Base-by-base conservation (phyloP, 2,113 vertebrate genomes). In the Centrocercus urophasianus region DNA sequence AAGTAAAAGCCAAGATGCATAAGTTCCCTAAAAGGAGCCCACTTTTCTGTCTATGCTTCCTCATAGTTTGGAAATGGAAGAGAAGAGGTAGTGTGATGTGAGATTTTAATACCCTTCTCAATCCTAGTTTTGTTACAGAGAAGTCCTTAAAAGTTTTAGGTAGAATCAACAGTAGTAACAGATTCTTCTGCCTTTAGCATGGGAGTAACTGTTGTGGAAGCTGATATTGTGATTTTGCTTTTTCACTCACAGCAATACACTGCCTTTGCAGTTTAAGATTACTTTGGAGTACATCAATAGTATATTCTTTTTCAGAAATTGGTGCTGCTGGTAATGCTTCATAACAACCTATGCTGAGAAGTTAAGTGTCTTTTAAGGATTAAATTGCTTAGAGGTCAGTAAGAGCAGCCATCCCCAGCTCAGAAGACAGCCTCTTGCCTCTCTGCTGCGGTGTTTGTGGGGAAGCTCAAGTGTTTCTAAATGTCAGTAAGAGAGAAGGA, bases 201-300 rank as follows among this genome's bases (percentile, higher is more conserved):
- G 40, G 34, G 57, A 86, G 10, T 66, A 65, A 5, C 40, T 43
- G 59, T 25, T 59, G 28, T 74, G 42, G 14, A 76, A 61, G 42
- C 36, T 64, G 3, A 9, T 1, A 0, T 11, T 7, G 18, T 13
- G 47, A 48, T 22, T 12, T 4, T 27, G 27, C 20, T 32, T 56
- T 40, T 24, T 15, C 10, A 74, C 63, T 72, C 60, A 19, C 16
- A 18, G 3, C 1, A 56, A 25, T n/a, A 48, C 30, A 56, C 63
- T 28, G 32, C 48, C 27, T 59, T 83, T 70, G 45, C 75, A 77
- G 25, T 66, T 45, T 60, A 54, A 76, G n/a, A 42, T 22, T 40
- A 9, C 27, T 75, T n/a, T 12, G n/a, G 32, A 71, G 32, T 24
- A 3, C 40, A 17, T 84, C 40, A 69, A n/a, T 17, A 65, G n/a